A percentile compares a stretch with the other conserved stretches of the same genome.
These are phyloP conservation scores for Euphydryas editha DNA, from an alignment of 2,888 invertebrate species.

Conservation along the genomic window DNA sequence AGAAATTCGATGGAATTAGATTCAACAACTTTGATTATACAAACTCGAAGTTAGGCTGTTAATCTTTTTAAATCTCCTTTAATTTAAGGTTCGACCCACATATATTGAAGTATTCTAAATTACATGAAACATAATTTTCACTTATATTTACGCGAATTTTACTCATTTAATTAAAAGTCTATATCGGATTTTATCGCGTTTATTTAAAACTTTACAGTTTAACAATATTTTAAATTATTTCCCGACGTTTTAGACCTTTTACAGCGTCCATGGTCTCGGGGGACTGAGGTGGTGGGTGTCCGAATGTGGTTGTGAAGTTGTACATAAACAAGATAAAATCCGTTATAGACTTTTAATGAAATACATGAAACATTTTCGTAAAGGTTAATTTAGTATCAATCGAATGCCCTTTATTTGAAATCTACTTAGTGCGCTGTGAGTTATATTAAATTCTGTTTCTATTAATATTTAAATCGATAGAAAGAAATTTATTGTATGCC, in stretches of 20 bases:
- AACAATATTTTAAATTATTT: too few species aligned
- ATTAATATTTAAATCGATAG: neutral
- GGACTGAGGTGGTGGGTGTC: too few species aligned
- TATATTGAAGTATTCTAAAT: slow-evolving; percentile 17
- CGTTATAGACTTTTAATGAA: too few species aligned
- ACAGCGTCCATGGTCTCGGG: too few species aligned
- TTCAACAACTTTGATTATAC: neutral
- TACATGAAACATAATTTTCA: too few species aligned
- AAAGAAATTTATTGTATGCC: neutral
- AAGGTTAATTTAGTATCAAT: slow-evolving; percentile 42
- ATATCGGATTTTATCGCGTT: too few species aligned
- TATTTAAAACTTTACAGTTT: too few species aligned
- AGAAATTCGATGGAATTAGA: neutral
- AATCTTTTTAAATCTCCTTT: slow-evolving; percentile 2
- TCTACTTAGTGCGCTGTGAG: neutral
- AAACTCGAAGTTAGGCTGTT: slow-evolving; percentile 2
- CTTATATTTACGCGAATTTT: too few species aligned
- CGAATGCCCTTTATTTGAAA: slow-evolving; percentile 17
- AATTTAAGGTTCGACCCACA: neutral
- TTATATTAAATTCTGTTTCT: neutral
- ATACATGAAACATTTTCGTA: slow-evolving; percentile 10
- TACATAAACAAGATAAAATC: too few species aligned
- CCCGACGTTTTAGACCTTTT: too few species aligned
- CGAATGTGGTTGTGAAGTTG: too few species aligned
- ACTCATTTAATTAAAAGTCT: too few species aligned